These are phyloP conservation scores for Patiria pectinifera DNA, from an alignment of 53 echinoderm and acorn worm genomes.

Conservation along the genomic window DNA sequence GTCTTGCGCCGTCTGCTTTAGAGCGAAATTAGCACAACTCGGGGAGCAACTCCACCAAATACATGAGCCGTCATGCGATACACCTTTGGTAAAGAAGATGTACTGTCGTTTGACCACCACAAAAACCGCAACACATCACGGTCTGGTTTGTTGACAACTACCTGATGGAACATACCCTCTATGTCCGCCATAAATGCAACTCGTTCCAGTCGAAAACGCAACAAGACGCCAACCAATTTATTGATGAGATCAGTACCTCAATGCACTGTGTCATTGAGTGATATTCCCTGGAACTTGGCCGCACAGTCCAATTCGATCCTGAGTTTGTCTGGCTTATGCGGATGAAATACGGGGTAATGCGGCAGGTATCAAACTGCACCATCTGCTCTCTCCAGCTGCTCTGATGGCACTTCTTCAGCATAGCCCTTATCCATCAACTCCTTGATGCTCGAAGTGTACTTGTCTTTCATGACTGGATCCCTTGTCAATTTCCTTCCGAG, in stretches of 20 bases:
- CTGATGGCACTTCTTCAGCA: too few species aligned
- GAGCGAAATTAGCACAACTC: too few species aligned
- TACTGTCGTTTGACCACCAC: background rate
- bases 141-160: background rate
- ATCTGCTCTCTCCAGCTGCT: conserved; percentile 5
- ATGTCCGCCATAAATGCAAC: conserved; percentile 27
- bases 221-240: conserved; percentile 21
- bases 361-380: conserved; percentile 12
- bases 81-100: conserved; percentile 19
- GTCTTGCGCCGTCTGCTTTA: too few species aligned
- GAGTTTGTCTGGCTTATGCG: conserved; percentile 21
- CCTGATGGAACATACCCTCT: conserved; percentile 41
- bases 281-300: background rate
- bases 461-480: conserved; percentile 15
- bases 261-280: conserved; percentile 19
- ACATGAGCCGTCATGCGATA: conserved; percentile 76
- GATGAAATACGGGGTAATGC: conserved; percentile 29
- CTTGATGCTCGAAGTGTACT: too few species aligned
- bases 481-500: conserved; percentile 42
- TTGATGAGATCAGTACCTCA: conserved; percentile 27
- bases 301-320: conserved; percentile 42
- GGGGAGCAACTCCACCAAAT: conserved; percentile 55
- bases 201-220: conserved; percentile 6
- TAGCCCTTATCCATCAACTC: too few species aligned
- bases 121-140: conserved; percentile 16